These are phyloP conservation scores for Artibeus lituratus DNA, from an alignment of 2,797 vertebrate species.

Conservation along the genomic window DNA sequence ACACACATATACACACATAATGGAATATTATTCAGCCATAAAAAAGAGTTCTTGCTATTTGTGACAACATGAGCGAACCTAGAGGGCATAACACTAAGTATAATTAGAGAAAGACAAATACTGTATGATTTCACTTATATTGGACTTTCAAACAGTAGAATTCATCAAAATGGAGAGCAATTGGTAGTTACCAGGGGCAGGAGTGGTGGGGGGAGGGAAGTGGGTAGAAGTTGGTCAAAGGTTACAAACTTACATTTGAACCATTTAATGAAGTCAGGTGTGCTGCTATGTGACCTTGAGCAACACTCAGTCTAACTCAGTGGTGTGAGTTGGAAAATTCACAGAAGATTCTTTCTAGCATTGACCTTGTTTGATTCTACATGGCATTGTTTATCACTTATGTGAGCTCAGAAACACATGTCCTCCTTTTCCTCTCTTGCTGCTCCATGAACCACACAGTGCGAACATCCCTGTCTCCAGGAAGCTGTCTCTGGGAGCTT, in stretches of 20 bases:
- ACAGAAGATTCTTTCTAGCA: not conserved
- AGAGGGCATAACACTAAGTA: not conserved
- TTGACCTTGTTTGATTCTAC: not conserved
- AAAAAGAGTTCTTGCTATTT: not conserved
- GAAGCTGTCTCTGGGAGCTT: not conserved
- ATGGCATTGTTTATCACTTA: too few species aligned
- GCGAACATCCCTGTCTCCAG: not conserved
- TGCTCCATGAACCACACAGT: fast-evolving
- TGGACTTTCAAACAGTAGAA: not conserved
- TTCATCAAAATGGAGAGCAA: not conserved
- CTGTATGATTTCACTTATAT: not conserved
- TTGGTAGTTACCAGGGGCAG: not conserved
- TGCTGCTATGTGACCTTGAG: not conserved
- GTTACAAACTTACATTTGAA: not conserved
- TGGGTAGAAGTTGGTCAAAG: not conserved
- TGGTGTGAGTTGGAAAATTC: not conserved
- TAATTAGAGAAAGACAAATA: not conserved
- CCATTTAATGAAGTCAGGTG: not conserved
- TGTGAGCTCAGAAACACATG: not conserved
- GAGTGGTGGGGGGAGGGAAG: not conserved
- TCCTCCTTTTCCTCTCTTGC: not conserved
- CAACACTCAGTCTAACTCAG: not conserved
- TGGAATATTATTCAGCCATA: not conserved
- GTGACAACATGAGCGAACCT: not conserved
- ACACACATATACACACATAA: not conserved